Conservation (phyloP, 2,888 invertebrate genomes). For the Lepidochrysops patricia region DNA sequence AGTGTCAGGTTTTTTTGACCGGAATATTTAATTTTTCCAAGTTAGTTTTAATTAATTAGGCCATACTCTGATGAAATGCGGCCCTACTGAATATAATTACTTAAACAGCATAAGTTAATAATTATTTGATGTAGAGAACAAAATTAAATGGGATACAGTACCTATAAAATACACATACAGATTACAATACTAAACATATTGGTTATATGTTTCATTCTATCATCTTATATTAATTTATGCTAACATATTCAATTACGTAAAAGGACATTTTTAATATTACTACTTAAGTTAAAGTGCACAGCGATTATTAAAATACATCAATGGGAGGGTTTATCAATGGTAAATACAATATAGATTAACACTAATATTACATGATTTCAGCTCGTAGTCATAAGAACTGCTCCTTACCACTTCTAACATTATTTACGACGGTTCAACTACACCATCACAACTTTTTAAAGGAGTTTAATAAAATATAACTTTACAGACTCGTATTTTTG, state of each 20-base stretch:
- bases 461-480: slow-evolving; percentile 1
- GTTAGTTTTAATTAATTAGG: background rate
- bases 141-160: slow-evolving; percentile 15
- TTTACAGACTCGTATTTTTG: background rate
- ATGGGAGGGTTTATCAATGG: background rate
- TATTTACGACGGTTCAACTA: slow-evolving; percentile 25
- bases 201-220: background rate
- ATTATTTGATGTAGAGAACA: background rate
- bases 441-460: slow-evolving; percentile 15
- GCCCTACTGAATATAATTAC: background rate
- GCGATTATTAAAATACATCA: slow-evolving; percentile 13
- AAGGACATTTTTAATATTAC: slow-evolving; percentile 10
- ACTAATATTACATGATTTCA: slow-evolving; percentile 39
- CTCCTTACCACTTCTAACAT: slow-evolving; percentile 39
- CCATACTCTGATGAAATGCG: background rate
- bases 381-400: slow-evolving; percentile 73
- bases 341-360: background rate
- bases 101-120: background rate
- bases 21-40: background rate
- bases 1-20: background rate
- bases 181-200: slow-evolving; percentile 3
- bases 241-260: background rate
- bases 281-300: slow-evolving; percentile 14
- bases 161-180: slow-evolving; percentile 13
- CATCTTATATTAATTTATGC: background rate